A percentile compares a stretch with the other conserved stretches of the same genome.
These are phyloP conservation scores for Volucella bombylans DNA, from an alignment of 2,888 invertebrate genomes.

Conservation along the genomic window DNA sequence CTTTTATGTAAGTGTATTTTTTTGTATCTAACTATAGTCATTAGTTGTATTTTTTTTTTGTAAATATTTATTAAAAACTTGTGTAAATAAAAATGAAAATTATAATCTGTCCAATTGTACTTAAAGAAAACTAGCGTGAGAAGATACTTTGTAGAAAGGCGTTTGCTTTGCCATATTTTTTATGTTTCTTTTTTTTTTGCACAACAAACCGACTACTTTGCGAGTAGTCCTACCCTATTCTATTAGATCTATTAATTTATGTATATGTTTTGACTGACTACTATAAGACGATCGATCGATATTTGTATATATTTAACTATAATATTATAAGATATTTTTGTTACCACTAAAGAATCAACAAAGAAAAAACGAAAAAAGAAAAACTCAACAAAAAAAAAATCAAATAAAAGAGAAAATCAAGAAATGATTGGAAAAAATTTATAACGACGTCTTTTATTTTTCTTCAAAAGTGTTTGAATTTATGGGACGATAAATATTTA, in stretches of 20 bases:
- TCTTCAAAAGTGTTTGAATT: conserved; percentile 25
- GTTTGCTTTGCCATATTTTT: conserved; percentile 53
- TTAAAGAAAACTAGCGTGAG: conserved; percentile 34
- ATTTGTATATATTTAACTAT: conserved; percentile 58
- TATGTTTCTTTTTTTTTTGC: conserved; percentile 6
- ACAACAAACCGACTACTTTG: conserved; percentile 56
- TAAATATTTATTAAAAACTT: conserved; percentile 47
- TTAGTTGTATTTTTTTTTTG: conserved; percentile 59
- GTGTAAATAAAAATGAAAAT: conserved; percentile 46
- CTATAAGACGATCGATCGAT: conserved; percentile 46
- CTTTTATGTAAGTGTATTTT: conserved; percentile 36
- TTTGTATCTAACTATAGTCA: conserved; percentile 67
- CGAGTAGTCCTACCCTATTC: conserved; percentile 13
- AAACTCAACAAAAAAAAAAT: conserved; percentile 22
- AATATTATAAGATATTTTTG: conserved; percentile 61
- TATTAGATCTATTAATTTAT: conserved; percentile 63
- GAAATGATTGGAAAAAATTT: conserved; percentile 43
- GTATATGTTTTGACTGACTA: conserved; percentile 71
- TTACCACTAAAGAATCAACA: conserved; percentile 22
- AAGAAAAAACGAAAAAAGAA: conserved; percentile 24
- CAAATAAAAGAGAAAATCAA: conserved; percentile 46
- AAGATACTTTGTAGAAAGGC: conserved; percentile 36
- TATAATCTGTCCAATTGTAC: conserved; percentile 43
- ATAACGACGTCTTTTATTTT: conserved; percentile 30
- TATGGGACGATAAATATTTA: conserved; percentile 33